phyloP scores from a whole-genome alignment of 2,113 vertebrate species.

The Catagonus wagneri region DNA sequence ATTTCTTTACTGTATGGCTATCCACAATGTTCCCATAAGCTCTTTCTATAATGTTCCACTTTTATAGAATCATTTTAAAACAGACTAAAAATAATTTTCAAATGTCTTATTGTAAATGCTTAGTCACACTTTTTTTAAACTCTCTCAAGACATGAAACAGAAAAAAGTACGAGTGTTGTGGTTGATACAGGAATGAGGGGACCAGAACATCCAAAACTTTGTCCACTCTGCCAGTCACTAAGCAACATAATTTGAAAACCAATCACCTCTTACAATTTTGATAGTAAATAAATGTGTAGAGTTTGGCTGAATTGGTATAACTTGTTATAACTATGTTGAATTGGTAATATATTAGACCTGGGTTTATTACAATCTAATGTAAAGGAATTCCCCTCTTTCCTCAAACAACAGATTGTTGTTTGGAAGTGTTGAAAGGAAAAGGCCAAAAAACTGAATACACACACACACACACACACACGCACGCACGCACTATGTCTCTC shows the following conservation, averaged over 20 bases:
- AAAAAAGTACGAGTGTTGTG: background rate
- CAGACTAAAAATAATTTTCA: background rate
- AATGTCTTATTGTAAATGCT: background rate
- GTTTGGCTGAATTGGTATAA: background rate
- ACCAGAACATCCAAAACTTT: background rate
- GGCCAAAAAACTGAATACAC: background rate
- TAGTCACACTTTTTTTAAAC: background rate
- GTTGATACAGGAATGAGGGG: background rate
- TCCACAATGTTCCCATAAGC: background rate
- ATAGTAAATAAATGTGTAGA: background rate
- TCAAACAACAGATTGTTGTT: background rate
- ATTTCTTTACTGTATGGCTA: background rate
- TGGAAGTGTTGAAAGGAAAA: background rate
- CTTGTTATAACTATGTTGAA: background rate
- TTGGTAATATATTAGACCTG: background rate
- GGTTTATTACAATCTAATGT: background rate
- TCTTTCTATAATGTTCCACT: background rate
- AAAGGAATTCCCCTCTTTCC: background rate
- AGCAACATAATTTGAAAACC: background rate
- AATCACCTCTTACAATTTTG: background rate
- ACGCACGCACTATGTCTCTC: background rate
- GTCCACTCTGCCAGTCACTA: background rate
- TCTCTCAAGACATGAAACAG: background rate
- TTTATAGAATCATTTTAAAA: background rate
- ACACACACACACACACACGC: background rate